A percentile compares a stretch with the other conserved stretches of the same genome.
Conservation (phyloP, 2,888 invertebrate species). For the Yponomeuta cagnagella region DNA sequence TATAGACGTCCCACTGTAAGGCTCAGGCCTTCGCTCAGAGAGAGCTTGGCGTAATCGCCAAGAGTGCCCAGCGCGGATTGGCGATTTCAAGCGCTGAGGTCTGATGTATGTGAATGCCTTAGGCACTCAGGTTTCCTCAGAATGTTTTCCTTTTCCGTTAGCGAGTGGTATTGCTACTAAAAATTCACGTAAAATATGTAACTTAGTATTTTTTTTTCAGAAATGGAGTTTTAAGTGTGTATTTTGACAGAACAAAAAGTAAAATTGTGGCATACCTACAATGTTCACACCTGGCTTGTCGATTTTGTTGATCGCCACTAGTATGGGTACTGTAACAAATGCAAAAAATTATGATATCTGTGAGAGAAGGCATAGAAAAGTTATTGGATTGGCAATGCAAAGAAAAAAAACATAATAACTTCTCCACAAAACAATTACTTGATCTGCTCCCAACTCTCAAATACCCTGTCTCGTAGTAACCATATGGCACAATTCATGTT, state of each 20-base stretch:
- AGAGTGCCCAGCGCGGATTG: no score
- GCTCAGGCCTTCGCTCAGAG: no score
- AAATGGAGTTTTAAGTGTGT: not conserved
- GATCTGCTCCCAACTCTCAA: not conserved
- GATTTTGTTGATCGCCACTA: constrained; percentile 98
- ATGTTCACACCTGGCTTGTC: constrained; percentile 94
- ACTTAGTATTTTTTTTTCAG: not conserved
- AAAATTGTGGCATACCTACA: constrained; percentile 76
- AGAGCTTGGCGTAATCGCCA: no score
- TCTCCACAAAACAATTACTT: not conserved
- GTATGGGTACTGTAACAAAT: constrained; percentile 86
- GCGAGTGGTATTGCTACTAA: no score
- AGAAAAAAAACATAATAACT: not conserved
- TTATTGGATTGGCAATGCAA: no score
- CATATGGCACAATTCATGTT: no score
- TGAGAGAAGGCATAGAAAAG: not conserved
- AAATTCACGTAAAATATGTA: no score
- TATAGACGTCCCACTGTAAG: no score
- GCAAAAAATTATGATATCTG: constrained; percentile 1
- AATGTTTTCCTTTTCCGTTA: no score
- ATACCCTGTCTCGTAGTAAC: not conserved
- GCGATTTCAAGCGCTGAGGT: no score
- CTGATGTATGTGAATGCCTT: no score
- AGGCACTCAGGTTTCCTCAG: no score
- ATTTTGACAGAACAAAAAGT: not conserved